Percentiles rank a stretch among this genome's conserved stretches.
Evolutionary conservation across 92 coral and sea anemone species (phyloP).

Genomic region (Paragorgia papillata): DNA sequence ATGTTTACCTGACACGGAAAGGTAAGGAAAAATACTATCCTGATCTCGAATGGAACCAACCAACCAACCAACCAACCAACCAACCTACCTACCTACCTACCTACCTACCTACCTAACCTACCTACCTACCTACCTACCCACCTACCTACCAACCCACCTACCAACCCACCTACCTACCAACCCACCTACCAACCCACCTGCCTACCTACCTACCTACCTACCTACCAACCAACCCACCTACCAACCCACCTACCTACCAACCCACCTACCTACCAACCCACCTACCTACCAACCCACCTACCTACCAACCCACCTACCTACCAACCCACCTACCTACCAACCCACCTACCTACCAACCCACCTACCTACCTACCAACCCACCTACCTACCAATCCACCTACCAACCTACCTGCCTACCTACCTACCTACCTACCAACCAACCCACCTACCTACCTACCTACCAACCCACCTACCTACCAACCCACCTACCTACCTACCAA

Average conservation of each 20-base stretch:
- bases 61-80: too few relatives aligned
- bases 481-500: neutral
- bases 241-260: neutral
- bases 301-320: neutral
- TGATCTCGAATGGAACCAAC: too few relatives aligned
- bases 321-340: neutral
- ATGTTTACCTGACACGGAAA: conserved; percentile 75
- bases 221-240: neutral
- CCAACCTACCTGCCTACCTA: neutral
- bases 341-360: neutral
- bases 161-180: neutral
- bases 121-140: neutral
- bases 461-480: neutral
- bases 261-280: neutral
- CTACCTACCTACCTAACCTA: too few relatives aligned
- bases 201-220: neutral
- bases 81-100: too few relatives aligned
- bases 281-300: neutral
- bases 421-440: neutral
- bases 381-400: neutral
- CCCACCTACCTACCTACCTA: neutral
- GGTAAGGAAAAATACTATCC: conserved; percentile 49
- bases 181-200: neutral
- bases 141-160: neutral
- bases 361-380: too few relatives aligned